phyloP scores from a whole-genome alignment of 2,888 invertebrate genomes.

The Apamea monoglypha region DNA sequence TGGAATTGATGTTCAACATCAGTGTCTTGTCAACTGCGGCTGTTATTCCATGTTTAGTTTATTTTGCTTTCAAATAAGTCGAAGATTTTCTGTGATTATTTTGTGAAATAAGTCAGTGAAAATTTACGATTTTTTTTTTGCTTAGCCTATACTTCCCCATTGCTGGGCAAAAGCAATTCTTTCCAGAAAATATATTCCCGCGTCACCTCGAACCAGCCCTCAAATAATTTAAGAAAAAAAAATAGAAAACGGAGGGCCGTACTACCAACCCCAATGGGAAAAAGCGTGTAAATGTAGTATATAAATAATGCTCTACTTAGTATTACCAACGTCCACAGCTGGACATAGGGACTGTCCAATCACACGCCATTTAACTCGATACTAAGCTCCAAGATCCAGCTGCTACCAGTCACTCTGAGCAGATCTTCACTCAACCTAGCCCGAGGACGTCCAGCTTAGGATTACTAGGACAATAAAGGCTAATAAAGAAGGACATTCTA shows the following conservation, averaged over 20 bases:
- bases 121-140: no score
- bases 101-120: neutral
- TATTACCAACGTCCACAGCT: neutral
- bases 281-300: neutral
- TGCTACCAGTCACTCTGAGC: neutral
- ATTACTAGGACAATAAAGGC: neutral
- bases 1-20: constrained; percentile 12
- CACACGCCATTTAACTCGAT: neutral
- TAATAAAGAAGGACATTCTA: neutral
- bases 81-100: neutral
- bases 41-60: neutral
- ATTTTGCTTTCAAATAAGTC: neutral
- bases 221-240: no score
- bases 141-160: no score
- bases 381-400: neutral
- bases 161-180: no score
- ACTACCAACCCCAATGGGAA: neutral
- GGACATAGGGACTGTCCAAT: neutral
- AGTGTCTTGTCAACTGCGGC: neutral
- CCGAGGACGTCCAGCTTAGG: no score
- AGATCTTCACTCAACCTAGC: neutral
- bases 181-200: no score
- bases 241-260: no score
- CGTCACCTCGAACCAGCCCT: no score
- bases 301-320: neutral